These are phyloP conservation scores for Petroica traversi DNA, from an alignment of 2,113 vertebrate species.

Conservation along the genomic window DNA sequence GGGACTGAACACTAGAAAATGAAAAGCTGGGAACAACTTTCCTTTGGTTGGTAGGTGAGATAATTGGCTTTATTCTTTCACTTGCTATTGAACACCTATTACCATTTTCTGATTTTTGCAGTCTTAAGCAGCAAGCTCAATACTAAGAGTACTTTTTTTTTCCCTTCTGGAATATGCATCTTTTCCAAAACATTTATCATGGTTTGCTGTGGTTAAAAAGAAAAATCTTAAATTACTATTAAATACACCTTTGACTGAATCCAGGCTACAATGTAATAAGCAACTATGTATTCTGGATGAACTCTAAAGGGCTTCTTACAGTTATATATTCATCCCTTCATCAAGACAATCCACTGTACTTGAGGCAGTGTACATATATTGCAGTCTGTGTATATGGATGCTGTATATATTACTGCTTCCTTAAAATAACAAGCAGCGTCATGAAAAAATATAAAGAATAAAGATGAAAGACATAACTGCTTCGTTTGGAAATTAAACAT, in stretches of 20 bases:
- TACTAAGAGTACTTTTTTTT: background rate
- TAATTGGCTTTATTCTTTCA: background rate
- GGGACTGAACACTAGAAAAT: background rate
- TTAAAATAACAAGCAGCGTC: constrained; percentile 66
- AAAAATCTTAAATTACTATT: constrained; percentile 11
- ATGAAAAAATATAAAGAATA: constrained; percentile 49
- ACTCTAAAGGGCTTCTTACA: constrained; percentile 22
- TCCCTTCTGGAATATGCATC: background rate
- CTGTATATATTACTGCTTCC: constrained; percentile 56
- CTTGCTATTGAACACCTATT: background rate
- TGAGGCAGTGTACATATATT: constrained; percentile 23
- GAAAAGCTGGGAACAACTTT: background rate
- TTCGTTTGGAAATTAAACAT: constrained; percentile 47
- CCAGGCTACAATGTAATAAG: background rate
- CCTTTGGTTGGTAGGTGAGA: background rate
- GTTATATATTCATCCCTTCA: background rate
- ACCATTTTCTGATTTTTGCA: background rate
- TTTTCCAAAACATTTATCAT: background rate
- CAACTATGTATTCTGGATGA: constrained; percentile 47
- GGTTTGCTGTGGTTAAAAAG: background rate
- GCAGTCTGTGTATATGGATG: constrained; percentile 44
- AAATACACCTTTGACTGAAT: constrained; percentile 39
- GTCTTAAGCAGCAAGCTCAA: background rate
- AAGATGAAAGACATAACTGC: constrained; percentile 53
- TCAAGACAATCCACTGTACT: constrained; percentile 17